Conservation (phyloP, 2,888 invertebrate genomes). For the Deilephila porcellus region DNA sequence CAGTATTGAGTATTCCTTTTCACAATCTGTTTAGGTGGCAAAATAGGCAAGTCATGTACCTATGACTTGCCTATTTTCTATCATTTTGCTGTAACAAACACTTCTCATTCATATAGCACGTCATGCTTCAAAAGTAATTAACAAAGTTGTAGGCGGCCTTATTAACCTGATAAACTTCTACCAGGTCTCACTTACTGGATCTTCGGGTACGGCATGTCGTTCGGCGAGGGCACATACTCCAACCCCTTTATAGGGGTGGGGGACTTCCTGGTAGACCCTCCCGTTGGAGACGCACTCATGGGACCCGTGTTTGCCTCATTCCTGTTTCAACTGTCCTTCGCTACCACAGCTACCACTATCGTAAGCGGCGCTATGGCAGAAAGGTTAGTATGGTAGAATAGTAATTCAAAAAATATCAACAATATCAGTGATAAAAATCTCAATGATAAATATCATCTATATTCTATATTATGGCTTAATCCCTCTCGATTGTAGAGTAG, state of each 20-base stretch:
- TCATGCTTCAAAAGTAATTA: no score
- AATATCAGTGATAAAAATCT: not conserved
- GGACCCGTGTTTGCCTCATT: constrained; percentile 95
- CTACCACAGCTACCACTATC: constrained; percentile 95
- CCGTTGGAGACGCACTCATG: constrained; percentile 89
- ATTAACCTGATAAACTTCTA: not conserved
- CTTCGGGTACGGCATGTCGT: constrained; percentile 96
- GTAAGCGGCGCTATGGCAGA: constrained; percentile 98
- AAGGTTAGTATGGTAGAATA: constrained; percentile 80
- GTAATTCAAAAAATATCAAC: no score
- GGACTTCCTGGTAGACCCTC: constrained; percentile 92
- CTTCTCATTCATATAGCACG: no score
- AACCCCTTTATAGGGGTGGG: constrained; percentile 94
- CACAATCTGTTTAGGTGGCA: not conserved
- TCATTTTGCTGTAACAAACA: no score
- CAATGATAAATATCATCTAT: not conserved
- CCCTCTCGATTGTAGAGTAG: no score
- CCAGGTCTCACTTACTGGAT: constrained; percentile 95
- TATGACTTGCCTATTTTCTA: no score
- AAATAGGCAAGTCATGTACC: no score
- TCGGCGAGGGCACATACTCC: constrained; percentile 89
- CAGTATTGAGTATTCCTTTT: no score
- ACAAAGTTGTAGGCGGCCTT: no score
- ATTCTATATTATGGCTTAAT: no score
- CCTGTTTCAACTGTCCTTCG: constrained; percentile 95